phyloP scores from a whole-genome alignment of 2,888 invertebrate genomes.

The Alcis repandata region DNA sequence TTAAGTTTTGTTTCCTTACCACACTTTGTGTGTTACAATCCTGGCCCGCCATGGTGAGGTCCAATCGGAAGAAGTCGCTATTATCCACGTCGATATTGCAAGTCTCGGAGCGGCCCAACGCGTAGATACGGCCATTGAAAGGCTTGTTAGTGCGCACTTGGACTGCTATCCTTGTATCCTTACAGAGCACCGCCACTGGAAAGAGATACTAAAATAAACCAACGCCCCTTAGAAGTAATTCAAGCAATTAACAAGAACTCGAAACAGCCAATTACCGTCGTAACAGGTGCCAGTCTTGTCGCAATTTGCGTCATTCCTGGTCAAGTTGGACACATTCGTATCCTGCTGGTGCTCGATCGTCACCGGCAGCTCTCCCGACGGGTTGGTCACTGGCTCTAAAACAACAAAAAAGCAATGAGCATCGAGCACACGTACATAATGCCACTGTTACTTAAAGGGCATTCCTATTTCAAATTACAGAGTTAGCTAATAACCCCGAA shows the following conservation, averaged over 20 bases:
- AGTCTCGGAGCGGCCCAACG: conserved; percentile 96
- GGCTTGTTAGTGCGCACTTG: conserved; percentile 97
- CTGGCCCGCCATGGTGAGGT: conserved; percentile 97
- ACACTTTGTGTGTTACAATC: conserved; percentile 98
- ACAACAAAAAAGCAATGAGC: conserved; percentile 59
- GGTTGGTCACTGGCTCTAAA: conserved; percentile 82
- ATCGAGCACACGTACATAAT: conserved; percentile 27
- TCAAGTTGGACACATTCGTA: conserved; percentile 89
- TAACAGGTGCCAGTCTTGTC: conserved; percentile 98
- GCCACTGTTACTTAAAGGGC: conserved; percentile 42
- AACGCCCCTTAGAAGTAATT: conserved; percentile 27
- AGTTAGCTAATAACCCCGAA: conserved; percentile 60
- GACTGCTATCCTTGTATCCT: conserved; percentile 97
- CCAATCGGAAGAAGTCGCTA: conserved; percentile 96
- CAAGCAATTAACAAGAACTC: conserved; percentile 27
- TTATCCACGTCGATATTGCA: conserved; percentile 98
- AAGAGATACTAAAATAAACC: conserved; percentile 15
- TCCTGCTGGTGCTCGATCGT: conserved; percentile 93
- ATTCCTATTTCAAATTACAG: conserved; percentile 49
- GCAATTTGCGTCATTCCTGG: conserved; percentile 94
- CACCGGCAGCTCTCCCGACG: conserved; percentile 88
- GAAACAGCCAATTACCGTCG: conserved; percentile 89
- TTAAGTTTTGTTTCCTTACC: conserved; percentile 87
- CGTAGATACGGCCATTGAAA: conserved; percentile 97
- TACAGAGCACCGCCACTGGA: conserved; percentile 96